Evolutionary conservation across 92 coral and sea anemone genomes (phyloP), one percentile per base, ranked within the genome.

Genomic region (Epizoanthus rinbou): DNA sequence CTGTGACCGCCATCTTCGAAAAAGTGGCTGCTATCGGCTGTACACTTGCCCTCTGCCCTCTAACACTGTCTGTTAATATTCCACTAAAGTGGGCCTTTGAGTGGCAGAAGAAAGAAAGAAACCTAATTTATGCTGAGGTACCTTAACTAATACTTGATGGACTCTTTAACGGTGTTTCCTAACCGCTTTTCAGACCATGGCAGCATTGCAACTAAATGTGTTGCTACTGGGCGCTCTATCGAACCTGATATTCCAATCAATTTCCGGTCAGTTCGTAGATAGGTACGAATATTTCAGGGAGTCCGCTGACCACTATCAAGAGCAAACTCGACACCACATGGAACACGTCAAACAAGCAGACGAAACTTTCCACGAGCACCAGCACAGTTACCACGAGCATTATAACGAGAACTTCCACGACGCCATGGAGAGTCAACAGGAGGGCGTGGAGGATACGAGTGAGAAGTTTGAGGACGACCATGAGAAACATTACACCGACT

Each of bases 271-370:
- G 67, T 47, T 57, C 33, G 58, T 22, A 19, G 7, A 23, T 57
- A n/a, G 80, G 10, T 75, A 75, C 33, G 80, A 57, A 50, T 75
- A 75, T 28, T 31, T 60, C 67, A 75, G 28, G 43, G 80, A 75
- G 39, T 25, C 80, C 65, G 80, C 80, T 75, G 53, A 76, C 64
- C 81, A 76, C 23, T 76, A 59, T 53, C 63, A 76, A 57, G 81
- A 76, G 47, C 53, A 28, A 33, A 59, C 17, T 6, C 69, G 81
- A 16, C 81, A 76, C 14, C 66, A 35, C 45, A 76, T 76, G 81
- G 81, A 76, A 22, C 81, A 76, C 13, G 31, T 76, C 14, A 76
- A 43, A 23, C 81, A 76, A 33, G 52, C 67, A 1, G 43, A 33
- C 13, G 81, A 76, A 13, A 21, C 69, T 0, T 2, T 8, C 5